Base-by-base conservation (phyloP, 1,140 invertebrate genomes). In the Pseudoatta argentina region DNA sequence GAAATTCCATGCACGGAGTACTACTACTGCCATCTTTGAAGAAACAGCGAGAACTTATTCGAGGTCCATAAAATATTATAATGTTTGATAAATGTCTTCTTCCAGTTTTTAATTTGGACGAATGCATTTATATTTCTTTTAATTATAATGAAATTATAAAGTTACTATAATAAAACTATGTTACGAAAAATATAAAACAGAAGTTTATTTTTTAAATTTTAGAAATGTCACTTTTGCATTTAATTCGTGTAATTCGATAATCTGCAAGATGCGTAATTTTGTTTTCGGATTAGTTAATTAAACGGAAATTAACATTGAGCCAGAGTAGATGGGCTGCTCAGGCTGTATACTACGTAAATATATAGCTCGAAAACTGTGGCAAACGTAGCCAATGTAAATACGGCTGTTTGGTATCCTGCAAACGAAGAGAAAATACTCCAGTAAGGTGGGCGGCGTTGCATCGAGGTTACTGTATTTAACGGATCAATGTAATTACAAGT, bases 381-480 rank as follows among this genome's bases (percentile, higher is more conserved):
- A 53, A 94, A 92, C 21, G 93, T 86, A 14, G 76, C 76, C 66
- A 93, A 86, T 30, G 93, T 92, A 88, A 94, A 94, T 64, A 93
- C 66, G 30, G 91, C 92, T 10, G 94, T 93, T 79, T 92, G 90
- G 87, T 91, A 90, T 89, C 89, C 93, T 94, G 88, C 34, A 55
- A 64, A 59, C 39, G 69, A 61, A 83, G 18, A 73, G 79, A 73
- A 73, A 83, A 61, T 72, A 61, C 24, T 48, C 3, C 7, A 64
- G 51, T 59, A 77, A 86, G 53, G 64, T 66, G 18, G 21, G n/a
- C 6, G 12, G 14, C 8, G 24, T 14, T 27, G 27, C 7, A 51
- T 55, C 14, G n/a, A 2, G 44, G 6, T 44, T 34, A 27, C 30
- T 18, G 39, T 24, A 75, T 75, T 75, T 63, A 61, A 2, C 55